Evolutionary conservation across 2,888 invertebrate species (phyloP).

Genomic region (Dolomedes plantarius): DNA sequence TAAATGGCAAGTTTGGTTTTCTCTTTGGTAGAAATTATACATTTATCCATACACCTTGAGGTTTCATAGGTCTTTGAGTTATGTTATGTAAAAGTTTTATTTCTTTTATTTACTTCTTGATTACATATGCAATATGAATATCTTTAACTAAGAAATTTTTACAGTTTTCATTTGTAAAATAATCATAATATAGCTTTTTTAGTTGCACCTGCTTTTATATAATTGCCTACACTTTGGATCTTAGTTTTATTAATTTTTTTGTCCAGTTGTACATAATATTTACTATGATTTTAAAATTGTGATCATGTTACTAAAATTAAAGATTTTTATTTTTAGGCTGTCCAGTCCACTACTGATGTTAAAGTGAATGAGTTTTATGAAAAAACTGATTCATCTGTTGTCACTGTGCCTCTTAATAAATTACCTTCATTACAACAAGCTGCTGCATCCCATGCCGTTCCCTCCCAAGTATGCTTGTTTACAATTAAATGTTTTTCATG

Average conservation of each 20-base stretch:
- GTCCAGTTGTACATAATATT: not conserved
- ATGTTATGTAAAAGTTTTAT: too few relatives aligned
- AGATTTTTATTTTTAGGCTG: constrained; percentile 32
- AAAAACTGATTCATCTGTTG: constrained; percentile 27
- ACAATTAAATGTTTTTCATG: too few relatives aligned
- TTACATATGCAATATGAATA: too few relatives aligned
- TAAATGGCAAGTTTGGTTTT: too few relatives aligned
- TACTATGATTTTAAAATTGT: not conserved
- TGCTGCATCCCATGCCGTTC: not conserved
- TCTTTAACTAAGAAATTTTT: too few relatives aligned
- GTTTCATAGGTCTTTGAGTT: too few relatives aligned
- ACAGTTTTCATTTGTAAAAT: too few relatives aligned
- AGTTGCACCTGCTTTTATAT: constrained; percentile 54
- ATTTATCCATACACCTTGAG: too few relatives aligned
- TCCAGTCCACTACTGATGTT: constrained; percentile 28
- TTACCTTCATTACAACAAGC: not conserved
- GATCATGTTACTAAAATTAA: not conserved
- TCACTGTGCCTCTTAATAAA: constrained; percentile 37
- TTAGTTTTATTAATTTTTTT: not conserved
- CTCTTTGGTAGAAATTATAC: too few relatives aligned
- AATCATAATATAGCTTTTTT: constrained; percentile 28
- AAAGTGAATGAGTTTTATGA: constrained; percentile 25
- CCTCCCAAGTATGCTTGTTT: not conserved
- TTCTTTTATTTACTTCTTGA: too few relatives aligned
- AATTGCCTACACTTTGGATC: constrained; percentile 28